Percentiles rank a stretch among this genome's conserved stretches.
Evolutionary conservation across 2,888 invertebrate species (phyloP).

Genomic region (Cataglyphis albicans): DNA sequence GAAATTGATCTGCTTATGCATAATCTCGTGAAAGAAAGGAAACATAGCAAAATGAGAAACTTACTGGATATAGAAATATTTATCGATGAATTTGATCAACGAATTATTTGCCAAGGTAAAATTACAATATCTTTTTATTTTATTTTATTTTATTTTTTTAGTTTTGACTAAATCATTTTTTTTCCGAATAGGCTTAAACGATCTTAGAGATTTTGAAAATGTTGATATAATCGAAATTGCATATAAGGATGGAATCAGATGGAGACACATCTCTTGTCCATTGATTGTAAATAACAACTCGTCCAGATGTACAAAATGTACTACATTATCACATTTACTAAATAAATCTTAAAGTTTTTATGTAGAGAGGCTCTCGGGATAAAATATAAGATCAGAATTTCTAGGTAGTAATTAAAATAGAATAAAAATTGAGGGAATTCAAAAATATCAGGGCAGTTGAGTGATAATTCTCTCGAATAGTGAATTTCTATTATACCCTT

Average conservation of each 20-base stretch:
- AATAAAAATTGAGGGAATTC: not conserved
- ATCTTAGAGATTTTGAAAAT: constrained; percentile 39
- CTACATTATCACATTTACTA: constrained; percentile 63
- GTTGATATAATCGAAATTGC: constrained; percentile 68
- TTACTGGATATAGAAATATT: constrained; percentile 81
- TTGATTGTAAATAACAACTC: constrained; percentile 79
- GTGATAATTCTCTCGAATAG: not conserved
- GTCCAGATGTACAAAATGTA: constrained; percentile 79
- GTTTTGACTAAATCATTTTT: not conserved
- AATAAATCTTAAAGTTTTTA: constrained; percentile 37
- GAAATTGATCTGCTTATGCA: constrained; percentile 80
- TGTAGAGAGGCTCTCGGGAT: not conserved
- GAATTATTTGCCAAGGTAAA: constrained; percentile 81
- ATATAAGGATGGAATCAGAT: constrained; percentile 79
- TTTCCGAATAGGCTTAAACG: constrained; percentile 57
- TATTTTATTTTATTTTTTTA: not conserved
- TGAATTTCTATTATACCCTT: not conserved
- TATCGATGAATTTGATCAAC: constrained; percentile 82
- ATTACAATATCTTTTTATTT: not conserved
- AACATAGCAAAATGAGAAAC: constrained; percentile 74
- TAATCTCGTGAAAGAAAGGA: constrained; percentile 78
- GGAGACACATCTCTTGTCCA: constrained; percentile 81
- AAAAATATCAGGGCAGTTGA: not conserved
- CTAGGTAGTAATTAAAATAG: not conserved
- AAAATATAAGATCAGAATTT: not conserved